Conservation (phyloP, 2,888 invertebrate species). For the Eristalinus sepulchralis region DNA sequence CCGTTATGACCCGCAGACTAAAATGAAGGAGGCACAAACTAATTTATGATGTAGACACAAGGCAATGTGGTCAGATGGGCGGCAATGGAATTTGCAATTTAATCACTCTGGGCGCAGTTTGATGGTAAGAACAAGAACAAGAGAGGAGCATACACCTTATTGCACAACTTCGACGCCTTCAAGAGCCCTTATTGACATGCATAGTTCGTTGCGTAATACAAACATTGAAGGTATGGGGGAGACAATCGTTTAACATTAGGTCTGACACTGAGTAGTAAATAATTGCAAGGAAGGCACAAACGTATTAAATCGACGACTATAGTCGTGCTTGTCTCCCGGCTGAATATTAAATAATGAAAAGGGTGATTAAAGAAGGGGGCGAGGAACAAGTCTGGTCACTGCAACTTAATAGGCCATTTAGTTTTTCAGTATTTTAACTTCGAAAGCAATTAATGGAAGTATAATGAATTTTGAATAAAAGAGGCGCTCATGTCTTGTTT, state of each 20-base stretch:
- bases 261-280: conserved; percentile 40
- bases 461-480: not conserved
- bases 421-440: not conserved
- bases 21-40: conserved; percentile 9
- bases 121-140: conserved; percentile 1
- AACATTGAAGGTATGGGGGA: not conserved
- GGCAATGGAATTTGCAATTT: conserved; percentile 13
- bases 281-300: conserved; percentile 43
- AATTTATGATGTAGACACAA: not conserved
- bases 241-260: conserved; percentile 13
- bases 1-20: conserved; percentile 28
- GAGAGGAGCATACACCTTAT: not conserved
- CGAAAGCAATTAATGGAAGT: not conserved
- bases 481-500: not conserved
- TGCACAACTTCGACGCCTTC: conserved; percentile 39
- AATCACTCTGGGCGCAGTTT: conserved; percentile 33
- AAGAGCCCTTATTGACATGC: conserved; percentile 43
- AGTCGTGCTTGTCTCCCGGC: conserved; percentile 1
- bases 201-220: conserved; percentile 23
- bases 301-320: conserved; percentile 39
- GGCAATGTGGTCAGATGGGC: not conserved
- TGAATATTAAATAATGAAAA: conserved; percentile 47
- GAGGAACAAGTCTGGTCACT: not conserved
- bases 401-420: not conserved
- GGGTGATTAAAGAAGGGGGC: conserved; percentile 1